Evolutionary conservation across 1,140 invertebrate species (phyloP), one percentile per base, ranked within the genome.

Genomic region (Pteromalus puparum): DNA sequence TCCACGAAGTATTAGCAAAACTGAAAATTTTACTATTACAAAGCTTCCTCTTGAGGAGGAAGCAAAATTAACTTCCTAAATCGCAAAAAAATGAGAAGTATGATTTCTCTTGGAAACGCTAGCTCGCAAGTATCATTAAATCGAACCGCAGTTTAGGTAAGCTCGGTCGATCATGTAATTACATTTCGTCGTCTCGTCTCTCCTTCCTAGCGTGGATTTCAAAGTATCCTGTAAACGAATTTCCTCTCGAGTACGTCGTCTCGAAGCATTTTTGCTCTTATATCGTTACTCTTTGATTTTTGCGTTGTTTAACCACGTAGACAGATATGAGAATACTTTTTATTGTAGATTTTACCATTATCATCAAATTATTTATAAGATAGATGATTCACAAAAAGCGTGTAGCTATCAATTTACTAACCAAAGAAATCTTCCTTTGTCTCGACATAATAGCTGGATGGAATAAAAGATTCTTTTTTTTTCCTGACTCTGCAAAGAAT

Each of bases 101-200:
- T 74, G 72, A 38, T 74, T 74, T 74, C 24, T 74, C 34, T 74
- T 5, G 34, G 28, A 70, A 42, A 18, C 21, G 30, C 4, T 38
- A 38, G 72, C 34, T 38, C 72, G 72, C 12, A 21, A 74, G 34
- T 74, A 38, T 42, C 72, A 38, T 74, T 18, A 38, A 38, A 74
- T 38, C 34, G 72, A 74, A 28, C 28, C 26, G 13, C 26, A 74
- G 72, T 74, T 74, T 74, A 38, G 72, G 72, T 74, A 38, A 74
- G 72, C 72, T 74, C 72, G 34, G 7, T 70, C 68, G 68, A 70
- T 70, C 68, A 70, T 30, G 68, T 74, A 74, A 74, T 74, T 74
- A 38, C 72, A 74, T 74, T 74, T 74, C 21, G 34, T 74, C 15
- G 28, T 38, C 72, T 38, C 30, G 72, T 38, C 72, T 30, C 26